Conservation (phyloP, 2,888 invertebrate genomes). For the Leucoma salicis region DNA sequence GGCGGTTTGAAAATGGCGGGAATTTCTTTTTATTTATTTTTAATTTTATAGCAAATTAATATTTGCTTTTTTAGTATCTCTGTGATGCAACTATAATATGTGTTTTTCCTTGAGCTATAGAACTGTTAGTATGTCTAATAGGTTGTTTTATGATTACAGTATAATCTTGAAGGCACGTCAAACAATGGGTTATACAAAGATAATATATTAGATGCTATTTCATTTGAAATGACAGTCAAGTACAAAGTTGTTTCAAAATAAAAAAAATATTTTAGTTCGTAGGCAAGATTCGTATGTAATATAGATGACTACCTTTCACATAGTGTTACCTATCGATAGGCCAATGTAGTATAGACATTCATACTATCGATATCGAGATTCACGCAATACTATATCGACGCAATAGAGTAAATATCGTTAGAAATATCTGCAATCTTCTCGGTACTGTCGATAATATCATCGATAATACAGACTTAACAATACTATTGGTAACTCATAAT, state of each 20-base stretch:
- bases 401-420: no score
- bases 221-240: conserved; percentile 26
- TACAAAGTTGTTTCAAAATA: conserved; percentile 12
- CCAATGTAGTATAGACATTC: neutral
- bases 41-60: no score
- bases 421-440: no score
- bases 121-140: neutral
- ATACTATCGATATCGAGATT: no score
- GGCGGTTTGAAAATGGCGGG: neutral
- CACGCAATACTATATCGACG: no score
- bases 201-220: conserved; percentile 35
- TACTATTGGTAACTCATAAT: no score
- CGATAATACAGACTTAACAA: no score
- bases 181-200: conserved; percentile 49
- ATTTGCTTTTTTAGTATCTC: neutral
- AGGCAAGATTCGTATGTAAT: no score
- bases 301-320: no score
- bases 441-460: no score
- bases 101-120: neutral
- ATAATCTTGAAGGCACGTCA: conserved; percentile 34
- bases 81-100: neutral
- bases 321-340: neutral
- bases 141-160: conserved; percentile 11
- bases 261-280: neutral
- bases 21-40: neutral